These are phyloP conservation scores for Rhincodon typus DNA, from an alignment of 2,797 vertebrate genomes.

Conservation along the genomic window DNA sequence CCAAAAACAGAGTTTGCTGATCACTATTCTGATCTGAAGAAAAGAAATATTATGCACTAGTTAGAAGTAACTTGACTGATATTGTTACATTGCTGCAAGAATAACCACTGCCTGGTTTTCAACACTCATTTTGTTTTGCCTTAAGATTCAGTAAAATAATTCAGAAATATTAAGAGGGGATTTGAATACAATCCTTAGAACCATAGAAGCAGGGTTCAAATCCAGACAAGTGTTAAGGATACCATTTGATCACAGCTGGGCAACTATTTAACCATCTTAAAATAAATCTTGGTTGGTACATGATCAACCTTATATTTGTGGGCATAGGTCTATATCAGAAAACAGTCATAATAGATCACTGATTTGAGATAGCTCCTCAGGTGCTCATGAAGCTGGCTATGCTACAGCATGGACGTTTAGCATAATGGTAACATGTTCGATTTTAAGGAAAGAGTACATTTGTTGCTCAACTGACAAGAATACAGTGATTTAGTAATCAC, in stretches of 20 bases:
- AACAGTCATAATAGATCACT: neutral
- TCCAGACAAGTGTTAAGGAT: neutral
- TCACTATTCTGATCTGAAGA: neutral
- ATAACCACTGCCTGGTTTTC: neutral
- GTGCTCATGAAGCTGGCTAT: neutral
- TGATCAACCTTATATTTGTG: neutral
- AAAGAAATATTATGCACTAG: neutral
- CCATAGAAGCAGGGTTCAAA: neutral
- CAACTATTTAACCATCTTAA: too few species aligned
- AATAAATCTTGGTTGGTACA: neutral
- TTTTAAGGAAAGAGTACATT: constrained; percentile 9
- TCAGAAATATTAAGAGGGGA: neutral
- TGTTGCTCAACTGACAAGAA: constrained; percentile 22
- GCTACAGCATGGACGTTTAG: neutral
- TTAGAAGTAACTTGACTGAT: neutral
- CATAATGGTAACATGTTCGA: neutral
- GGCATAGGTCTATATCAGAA: neutral
- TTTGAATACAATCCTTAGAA: neutral
- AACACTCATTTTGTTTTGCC: neutral
- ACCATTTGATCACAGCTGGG: too few species aligned
- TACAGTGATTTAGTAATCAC: neutral
- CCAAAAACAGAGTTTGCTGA: neutral
- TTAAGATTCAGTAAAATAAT: neutral
- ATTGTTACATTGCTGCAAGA: neutral
- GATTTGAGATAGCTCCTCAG: neutral